Evolutionary conservation across 2,797 vertebrate species (phyloP), one percentile per base, ranked within the genome.

Genomic region (Erethizon dorsatum): DNA sequence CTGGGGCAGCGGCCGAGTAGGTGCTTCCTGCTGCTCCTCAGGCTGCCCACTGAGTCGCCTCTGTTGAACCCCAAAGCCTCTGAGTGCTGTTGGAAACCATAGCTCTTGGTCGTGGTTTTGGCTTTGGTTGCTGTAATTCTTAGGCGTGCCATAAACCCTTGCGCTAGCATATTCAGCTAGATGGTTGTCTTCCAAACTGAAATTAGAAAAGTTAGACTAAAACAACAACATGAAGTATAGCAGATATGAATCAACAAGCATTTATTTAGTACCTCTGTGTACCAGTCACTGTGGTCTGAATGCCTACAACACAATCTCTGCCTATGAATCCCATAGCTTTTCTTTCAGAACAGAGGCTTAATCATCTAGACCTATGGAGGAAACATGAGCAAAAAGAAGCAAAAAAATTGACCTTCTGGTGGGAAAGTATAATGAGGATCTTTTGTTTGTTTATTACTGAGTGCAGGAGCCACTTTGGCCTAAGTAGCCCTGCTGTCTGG

Each of bases 261-360:
- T 85, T 87, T 85, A 71, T 61, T 89, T 79, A 54, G 84, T 77
- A 63, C 80, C 37, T 56, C 83, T 93, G 77, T 71, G 15, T 82
- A 59, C 65, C 56, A 47, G 4, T 84, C 50, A 9, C 56, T 83
- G 45, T 14, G 37, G 18, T 83, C 22, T 73, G 54, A 88, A 84
- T 89, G 57, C 15, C 61, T 56, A 14, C 67, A 89, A 33, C 56
- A 73, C 10, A 37, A 12, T 41, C 91, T 50, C 33, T 83, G 54
- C 52, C 61, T 67, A 12, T 47, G 41, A 83, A n/a, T 61, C 20
- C 28, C 67, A 33, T 33, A 2, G 57, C 54, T 88, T 90, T 61
- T 91, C n/a, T 80, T 63, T 95, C 18, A 54, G 22, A 83, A 71
- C 52, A 77, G 47, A 84, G 54, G 17, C 52, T 93, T 93, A 73